Percentiles rank a stretch among this genome's conserved stretches.
Evolutionary conservation across 2,113 vertebrate genomes (phyloP).

Genomic region (Perognathus longimembris): DNA sequence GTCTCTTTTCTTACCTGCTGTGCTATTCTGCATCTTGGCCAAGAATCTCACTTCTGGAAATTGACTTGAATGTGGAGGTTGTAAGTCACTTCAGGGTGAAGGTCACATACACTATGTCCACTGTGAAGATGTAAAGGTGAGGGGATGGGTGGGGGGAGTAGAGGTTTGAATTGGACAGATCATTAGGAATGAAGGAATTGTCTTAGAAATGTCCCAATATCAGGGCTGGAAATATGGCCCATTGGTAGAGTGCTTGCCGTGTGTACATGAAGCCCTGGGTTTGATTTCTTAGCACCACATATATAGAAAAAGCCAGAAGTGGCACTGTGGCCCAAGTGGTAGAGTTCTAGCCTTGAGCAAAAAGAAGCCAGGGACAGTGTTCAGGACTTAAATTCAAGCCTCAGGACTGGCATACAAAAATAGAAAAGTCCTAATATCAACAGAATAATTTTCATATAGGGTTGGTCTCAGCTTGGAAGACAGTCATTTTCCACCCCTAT

Average conservation of each 20-base stretch:
- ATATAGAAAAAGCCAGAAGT: no score
- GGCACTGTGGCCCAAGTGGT: no score
- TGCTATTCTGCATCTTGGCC: neutral
- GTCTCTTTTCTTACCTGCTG: neutral
- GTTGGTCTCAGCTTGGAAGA: neutral
- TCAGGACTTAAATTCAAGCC: no score
- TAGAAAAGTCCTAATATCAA: no score
- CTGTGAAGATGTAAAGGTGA: neutral
- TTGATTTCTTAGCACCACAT: no score
- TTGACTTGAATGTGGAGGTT: neutral
- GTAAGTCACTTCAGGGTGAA: neutral
- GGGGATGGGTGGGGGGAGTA: neutral
- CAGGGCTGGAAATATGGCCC: no score
- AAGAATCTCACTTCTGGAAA: neutral
- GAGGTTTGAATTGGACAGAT: neutral
- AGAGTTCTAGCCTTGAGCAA: no score
- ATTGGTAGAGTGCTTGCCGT: no score
- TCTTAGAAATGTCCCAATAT: neutral
- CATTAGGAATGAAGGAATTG: neutral
- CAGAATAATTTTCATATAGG: neutral
- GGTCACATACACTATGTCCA: neutral
- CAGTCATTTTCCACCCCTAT: neutral
- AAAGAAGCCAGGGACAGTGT: no score
- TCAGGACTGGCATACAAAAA: no score
- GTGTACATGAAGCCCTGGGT: no score